Base-by-base conservation (phyloP, 1,140 invertebrate species). In the Heliconius melpomene region DNA sequence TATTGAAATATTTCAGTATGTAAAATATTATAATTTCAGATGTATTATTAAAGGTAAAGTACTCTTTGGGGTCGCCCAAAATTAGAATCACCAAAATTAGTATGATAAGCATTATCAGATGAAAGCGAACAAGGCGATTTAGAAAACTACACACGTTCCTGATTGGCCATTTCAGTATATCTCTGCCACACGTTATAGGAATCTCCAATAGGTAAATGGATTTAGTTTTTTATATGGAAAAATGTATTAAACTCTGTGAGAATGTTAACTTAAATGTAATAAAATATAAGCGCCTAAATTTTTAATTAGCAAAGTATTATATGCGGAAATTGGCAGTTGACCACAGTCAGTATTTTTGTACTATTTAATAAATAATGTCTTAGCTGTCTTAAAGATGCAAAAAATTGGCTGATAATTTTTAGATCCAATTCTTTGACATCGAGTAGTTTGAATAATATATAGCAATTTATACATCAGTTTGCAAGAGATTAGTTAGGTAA, bases 101-200 rank as follows among this genome's bases (percentile, higher is more conserved):
- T 72, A 50, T 72, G 26, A 78, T 40, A 72, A 78, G 70, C 71
- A 82, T 76, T 54, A 72, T 77, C 73, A 76, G 66, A 82, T 66
- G 38, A 83, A 66, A 66, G 60, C 26, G 13, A 66, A 66, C 60
- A 26, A 86, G 81, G 86, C 89, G 78, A 79, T 83, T 90, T 86
- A 66, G 84, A 72, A 91, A 77, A 79, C 87, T 50, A 74, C 66
- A 79, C 92, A 93, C 91, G 92, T 92, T 80, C 84, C 80, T 89
- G 87, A 93, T 91, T 92, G 90, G 90, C 92, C 89, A 93, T 92
- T 92, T 90, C 90, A 91, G 88, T 92, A 92, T 89, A 93, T 92
- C 90, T 91, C 84, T 86, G 87, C 87, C 85, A 87, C 78, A 91
- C 90, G 86, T 86, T 60, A 79, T 73, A 82, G 52, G 90, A 92